These are phyloP conservation scores for Oreochromis grahami DNA, from an alignment of 2,797 vertebrate species.

Conservation along the genomic window DNA sequence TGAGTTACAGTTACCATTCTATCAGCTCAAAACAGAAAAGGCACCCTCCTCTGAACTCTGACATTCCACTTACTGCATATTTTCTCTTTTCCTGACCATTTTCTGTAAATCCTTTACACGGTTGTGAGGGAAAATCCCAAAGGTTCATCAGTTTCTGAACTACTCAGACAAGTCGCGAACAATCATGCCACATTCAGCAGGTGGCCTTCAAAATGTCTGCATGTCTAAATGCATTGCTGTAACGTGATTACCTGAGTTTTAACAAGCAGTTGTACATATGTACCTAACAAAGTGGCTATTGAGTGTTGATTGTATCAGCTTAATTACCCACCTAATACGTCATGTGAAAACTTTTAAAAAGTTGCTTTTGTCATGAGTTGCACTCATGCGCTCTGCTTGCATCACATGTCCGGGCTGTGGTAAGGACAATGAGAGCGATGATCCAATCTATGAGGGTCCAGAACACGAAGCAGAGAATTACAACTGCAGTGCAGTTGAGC, in stretches of 20 bases:
- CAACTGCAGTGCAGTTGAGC: neutral
- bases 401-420: neutral
- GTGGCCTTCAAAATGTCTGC: neutral
- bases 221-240: neutral
- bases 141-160: neutral
- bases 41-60: neutral
- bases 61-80: neutral
- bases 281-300: neutral
- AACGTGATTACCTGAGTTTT: neutral
- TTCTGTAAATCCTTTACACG: neutral
- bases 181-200: neutral
- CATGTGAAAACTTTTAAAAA: neutral
- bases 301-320: neutral
- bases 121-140: neutral
- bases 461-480: neutral
- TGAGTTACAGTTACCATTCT: neutral
- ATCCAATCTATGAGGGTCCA: neutral
- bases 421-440: conserved; percentile 20
- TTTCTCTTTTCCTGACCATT: neutral
- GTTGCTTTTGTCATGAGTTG: neutral
- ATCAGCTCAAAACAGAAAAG: too few relatives aligned
- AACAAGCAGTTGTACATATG: neutral
- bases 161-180: neutral
- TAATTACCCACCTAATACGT: neutral
- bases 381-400: neutral